phyloP scores from a whole-genome alignment of 2,888 invertebrate species.

The Odontomyia ornata region DNA sequence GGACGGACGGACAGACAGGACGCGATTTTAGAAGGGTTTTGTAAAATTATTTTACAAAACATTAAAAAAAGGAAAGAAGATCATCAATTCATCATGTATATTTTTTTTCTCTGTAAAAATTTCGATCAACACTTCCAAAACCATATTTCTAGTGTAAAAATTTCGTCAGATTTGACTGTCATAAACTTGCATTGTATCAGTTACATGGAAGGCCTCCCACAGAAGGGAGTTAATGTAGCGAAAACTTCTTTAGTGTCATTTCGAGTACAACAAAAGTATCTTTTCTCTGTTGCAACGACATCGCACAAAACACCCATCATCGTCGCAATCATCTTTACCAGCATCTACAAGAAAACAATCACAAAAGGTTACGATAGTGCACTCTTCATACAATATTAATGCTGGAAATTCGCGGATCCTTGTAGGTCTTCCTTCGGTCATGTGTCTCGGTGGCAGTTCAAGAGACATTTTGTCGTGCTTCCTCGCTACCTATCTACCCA shows the following conservation, averaged over 20 bases:
- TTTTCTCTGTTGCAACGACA: conserved; percentile 26
- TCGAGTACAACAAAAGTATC: conserved; percentile 9
- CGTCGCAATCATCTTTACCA: conserved; percentile 1
- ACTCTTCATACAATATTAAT: not conserved
- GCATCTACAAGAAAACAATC: conserved; percentile 8
- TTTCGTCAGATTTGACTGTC: too few relatives aligned
- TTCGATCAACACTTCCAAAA: too few relatives aligned
- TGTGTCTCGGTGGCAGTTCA: not conserved
- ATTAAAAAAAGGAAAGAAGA: too few relatives aligned
- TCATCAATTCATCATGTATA: too few relatives aligned
- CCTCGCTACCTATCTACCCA: not conserved
- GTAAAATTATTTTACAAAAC: too few relatives aligned
- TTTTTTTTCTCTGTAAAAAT: too few relatives aligned
- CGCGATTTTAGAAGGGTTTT: too few relatives aligned
- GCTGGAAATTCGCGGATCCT: conserved; percentile 1
- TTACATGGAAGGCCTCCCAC: too few relatives aligned
- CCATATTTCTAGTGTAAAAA: too few relatives aligned
- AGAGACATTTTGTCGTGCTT: not conserved
- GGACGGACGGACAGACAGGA: too few relatives aligned
- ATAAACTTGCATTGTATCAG: too few relatives aligned
- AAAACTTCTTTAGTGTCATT: not conserved
- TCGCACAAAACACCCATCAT: conserved; percentile 23
- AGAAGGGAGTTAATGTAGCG: not conserved
- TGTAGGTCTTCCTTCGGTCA: not conserved
- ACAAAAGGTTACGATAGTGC: not conserved